Evolutionary conservation across 2,888 invertebrate species (phyloP).

Genomic region (Tanytarsus gracilentus): DNA sequence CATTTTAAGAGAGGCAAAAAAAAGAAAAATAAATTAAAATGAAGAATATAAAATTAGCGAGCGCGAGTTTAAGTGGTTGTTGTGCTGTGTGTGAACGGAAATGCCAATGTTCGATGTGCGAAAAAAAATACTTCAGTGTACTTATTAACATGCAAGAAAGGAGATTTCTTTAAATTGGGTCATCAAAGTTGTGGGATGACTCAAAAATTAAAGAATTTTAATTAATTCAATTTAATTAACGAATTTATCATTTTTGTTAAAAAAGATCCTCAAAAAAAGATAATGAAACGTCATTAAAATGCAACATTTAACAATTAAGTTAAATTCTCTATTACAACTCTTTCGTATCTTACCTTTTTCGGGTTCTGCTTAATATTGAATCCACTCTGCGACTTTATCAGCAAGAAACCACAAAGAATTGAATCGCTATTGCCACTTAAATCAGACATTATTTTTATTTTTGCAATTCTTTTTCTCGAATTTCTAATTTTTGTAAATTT

Average conservation of each 20-base stretch:
- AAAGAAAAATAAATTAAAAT: conserved; percentile 9
- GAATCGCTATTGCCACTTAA: too few relatives aligned
- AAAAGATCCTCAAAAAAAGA: too few relatives aligned
- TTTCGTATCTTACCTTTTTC: conserved; percentile 56
- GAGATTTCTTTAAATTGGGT: not conserved
- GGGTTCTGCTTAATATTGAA: conserved; percentile 67
- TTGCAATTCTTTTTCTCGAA: not conserved
- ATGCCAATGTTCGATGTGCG: conserved; percentile 7
- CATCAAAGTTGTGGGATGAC: too few relatives aligned
- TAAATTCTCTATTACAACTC: too few relatives aligned
- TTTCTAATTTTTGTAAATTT: not conserved
- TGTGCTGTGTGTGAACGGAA: too few relatives aligned
- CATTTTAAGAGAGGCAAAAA: not conserved
- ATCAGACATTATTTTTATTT: not conserved
- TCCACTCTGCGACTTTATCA: conserved; percentile 64
- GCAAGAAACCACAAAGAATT: conserved; percentile 64
- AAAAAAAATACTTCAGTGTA: too few relatives aligned
- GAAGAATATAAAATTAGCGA: not conserved
- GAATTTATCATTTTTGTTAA: too few relatives aligned
- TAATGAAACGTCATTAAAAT: too few relatives aligned
- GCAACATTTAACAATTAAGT: too few relatives aligned
- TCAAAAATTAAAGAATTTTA: too few relatives aligned
- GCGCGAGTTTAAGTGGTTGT: too few relatives aligned
- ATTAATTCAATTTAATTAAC: too few relatives aligned
- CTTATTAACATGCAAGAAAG: not conserved